These are phyloP conservation scores for Alcedo quadribrachys DNA, from an alignment of 2,797 vertebrate species.

Conservation along the genomic window DNA sequence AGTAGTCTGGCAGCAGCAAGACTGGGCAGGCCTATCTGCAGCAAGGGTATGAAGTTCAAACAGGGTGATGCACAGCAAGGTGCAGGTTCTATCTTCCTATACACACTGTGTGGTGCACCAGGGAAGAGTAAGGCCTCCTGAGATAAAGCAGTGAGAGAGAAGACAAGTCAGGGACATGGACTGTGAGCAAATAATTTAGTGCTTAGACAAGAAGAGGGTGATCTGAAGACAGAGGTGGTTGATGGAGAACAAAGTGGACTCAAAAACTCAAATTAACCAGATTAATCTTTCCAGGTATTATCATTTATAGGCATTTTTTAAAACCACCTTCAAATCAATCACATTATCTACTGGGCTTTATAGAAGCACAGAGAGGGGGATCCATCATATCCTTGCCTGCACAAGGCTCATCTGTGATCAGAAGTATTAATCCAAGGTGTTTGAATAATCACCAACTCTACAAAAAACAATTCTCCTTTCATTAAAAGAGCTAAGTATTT, in stretches of 20 bases:
- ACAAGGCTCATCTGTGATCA: neutral
- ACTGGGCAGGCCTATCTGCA: neutral
- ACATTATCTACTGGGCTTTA: neutral
- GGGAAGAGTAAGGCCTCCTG: neutral
- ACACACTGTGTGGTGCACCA: neutral
- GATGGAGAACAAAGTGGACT: neutral
- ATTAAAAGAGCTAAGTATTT: neutral
- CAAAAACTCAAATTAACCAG: neutral
- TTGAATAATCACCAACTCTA: neutral
- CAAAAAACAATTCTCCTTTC: neutral
- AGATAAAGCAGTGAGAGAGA: neutral
- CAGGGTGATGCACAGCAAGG: neutral
- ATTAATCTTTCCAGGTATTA: neutral
- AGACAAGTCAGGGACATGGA: neutral
- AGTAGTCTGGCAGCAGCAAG: constrained; percentile 22
- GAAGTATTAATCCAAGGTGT: neutral
- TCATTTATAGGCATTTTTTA: neutral
- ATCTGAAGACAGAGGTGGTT: neutral
- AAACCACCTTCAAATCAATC: neutral
- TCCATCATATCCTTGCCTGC: neutral
- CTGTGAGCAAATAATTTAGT: neutral
- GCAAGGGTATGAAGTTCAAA: neutral
- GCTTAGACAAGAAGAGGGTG: neutral
- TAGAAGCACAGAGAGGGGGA: neutral
- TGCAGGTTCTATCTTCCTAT: neutral